Evolutionary conservation across 2,797 vertebrate species (phyloP).

Genomic region (Rhodeus uyekii): DNA sequence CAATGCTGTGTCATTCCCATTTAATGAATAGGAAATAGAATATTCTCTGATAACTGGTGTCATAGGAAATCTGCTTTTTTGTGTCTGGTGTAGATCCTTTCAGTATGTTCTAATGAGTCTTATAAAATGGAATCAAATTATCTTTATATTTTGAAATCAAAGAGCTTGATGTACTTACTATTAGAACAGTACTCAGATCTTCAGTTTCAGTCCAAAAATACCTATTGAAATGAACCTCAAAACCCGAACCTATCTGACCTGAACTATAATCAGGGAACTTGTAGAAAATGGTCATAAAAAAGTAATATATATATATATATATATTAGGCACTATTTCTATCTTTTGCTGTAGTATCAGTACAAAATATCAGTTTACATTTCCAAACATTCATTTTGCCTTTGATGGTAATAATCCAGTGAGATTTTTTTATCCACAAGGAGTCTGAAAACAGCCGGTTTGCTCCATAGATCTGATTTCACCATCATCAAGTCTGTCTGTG

Average conservation of each 20-base stretch:
- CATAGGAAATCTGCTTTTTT: neutral
- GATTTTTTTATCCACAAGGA: no score
- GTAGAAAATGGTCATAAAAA: neutral
- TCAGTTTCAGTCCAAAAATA: neutral
- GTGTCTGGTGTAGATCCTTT: neutral
- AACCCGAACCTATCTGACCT: neutral
- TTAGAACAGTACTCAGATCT: neutral
- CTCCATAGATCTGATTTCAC: no score
- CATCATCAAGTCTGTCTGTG: no score
- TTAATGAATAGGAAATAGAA: neutral
- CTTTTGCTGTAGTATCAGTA: no score
- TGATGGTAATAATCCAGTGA: no score
- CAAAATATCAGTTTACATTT: no score
- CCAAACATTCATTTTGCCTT: no score
- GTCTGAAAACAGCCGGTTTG: no score
- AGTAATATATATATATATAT: no score
- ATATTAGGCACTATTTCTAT: no score
- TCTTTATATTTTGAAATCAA: neutral
- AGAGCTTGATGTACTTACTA: neutral
- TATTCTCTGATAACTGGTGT: constrained; percentile 1
- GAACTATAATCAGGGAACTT: neutral
- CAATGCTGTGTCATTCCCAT: neutral
- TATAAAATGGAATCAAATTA: neutral
- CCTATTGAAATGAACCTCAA: neutral
- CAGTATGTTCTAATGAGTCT: neutral